Evolutionary conservation across 2,888 invertebrate genomes (phyloP).

Genomic region (Glaucopsyche alexis): DNA sequence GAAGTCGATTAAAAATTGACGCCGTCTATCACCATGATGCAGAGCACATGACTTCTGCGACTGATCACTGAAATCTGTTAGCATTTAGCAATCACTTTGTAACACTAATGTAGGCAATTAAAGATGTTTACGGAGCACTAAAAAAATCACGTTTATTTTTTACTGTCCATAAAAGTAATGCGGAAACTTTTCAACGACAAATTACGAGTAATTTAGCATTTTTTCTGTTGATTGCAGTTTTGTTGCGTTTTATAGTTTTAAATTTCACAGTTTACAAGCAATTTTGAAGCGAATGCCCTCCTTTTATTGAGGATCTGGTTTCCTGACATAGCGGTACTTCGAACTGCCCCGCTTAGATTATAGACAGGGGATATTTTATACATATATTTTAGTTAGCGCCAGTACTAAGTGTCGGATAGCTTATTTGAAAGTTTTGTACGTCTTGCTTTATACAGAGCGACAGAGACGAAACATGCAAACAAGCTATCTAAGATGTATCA

Average conservation of each 20-base stretch:
- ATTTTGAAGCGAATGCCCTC: neutral
- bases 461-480: too few species aligned
- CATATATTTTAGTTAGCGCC: too few species aligned
- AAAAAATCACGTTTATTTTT: constrained; percentile 2
- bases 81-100: neutral
- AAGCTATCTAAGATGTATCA: too few species aligned
- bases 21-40: neutral
- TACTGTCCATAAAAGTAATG: neutral
- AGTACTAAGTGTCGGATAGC: too few species aligned
- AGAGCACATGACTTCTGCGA: neutral
- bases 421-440: too few species aligned
- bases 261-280: neutral
- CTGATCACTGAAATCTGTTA: too few species aligned
- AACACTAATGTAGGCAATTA: neutral
- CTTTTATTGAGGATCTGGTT: neutral
- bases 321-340: neutral
- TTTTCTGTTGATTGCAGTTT: neutral
- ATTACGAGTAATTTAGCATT: neutral
- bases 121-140: neutral
- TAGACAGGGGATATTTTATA: neutral
- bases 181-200: neutral
- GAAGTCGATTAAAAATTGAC: too few species aligned
- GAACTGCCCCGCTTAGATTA: neutral
- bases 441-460: too few species aligned
- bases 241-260: neutral